Evolutionary conservation across 2,113 vertebrate genomes (phyloP), one percentile per base, ranked within the genome.

Genomic region (Mustela nigripes): DNA sequence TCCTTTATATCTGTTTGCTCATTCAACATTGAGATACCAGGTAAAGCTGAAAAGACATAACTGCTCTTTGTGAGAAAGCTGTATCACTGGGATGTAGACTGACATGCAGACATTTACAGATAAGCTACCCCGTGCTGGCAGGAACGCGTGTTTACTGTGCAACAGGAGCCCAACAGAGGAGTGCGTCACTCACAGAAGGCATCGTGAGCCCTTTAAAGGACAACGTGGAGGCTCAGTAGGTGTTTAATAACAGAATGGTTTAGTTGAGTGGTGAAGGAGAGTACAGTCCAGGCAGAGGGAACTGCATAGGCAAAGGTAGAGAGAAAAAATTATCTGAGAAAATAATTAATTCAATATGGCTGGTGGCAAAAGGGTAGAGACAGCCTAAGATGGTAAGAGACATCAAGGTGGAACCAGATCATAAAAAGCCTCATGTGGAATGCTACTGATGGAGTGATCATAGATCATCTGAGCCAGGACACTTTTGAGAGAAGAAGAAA

Each of bases 111-210:
- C 42, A 62, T 50, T 96, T 67, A 48, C 14, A 45, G 74, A 86
- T 42, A 90, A 86, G 16, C 3, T 21, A 3, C 3, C 50, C 11
- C 11, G 15, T 71, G 42, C 21, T 65, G 42, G 50, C 14, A 65
- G 74, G 42, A 33, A 65, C 1, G 9, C 10, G 4, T 6, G 10
- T 21, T 88, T 97, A 36, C 50, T 31, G 0, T 58, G 48, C 31
- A 33, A 12, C 2, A 60, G 50, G 4, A 31, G 0, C 15, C 11
- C 9, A 28, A 5, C 4, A 63, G 8, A n/a, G 10, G 36, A 48
- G 16, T 82, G 60, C 7, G 63, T 28, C 67, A 67, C 12, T 74
- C 39, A 73, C 11, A 86, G 31, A 56, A 48, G 39, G 79, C 9
- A 31, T 5, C 22, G 2, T 39, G 53, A 81, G 69, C 10, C 1